Conservation (phyloP, 2,113 vertebrate genomes). For the Leiothrix lutea region DNA sequence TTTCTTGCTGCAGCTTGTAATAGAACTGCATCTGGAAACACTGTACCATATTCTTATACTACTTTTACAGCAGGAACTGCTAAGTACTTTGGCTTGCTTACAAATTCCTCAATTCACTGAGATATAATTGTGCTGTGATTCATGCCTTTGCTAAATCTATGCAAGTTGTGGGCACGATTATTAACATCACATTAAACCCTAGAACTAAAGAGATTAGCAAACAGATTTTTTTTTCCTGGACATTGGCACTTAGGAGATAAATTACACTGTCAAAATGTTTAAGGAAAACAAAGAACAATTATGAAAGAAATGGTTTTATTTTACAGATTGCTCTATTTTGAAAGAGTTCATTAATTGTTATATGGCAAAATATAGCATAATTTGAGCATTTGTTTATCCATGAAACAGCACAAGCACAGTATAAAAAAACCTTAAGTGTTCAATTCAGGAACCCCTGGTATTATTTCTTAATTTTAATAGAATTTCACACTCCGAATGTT, state of each 20-base stretch:
- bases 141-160: slow-evolving; percentile 48
- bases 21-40: slow-evolving; percentile 62
- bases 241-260: slow-evolving; percentile 24
- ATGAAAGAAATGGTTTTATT: slow-evolving; percentile 17
- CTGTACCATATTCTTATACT: slow-evolving; percentile 37
- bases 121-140: slow-evolving; percentile 55
- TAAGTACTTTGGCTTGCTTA: slow-evolving; percentile 47
- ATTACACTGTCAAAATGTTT: slow-evolving; percentile 28
- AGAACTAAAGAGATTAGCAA: slow-evolving; percentile 52
- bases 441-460: background rate
- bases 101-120: slow-evolving; percentile 52
- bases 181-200: slow-evolving; percentile 40
- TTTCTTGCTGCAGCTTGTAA: slow-evolving; percentile 9
- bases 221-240: slow-evolving; percentile 23
- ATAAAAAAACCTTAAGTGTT: background rate
- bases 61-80: slow-evolving; percentile 59
- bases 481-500: background rate
- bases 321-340: background rate
- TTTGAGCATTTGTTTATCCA: background rate
- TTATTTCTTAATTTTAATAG: background rate
- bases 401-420: background rate
- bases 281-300: slow-evolving; percentile 34
- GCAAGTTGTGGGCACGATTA: slow-evolving; percentile 40
- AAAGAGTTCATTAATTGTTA: slow-evolving; percentile 11
- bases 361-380: background rate